Conservation (phyloP, 1,140 invertebrate species). For the Thereuonema tuberculata region DNA sequence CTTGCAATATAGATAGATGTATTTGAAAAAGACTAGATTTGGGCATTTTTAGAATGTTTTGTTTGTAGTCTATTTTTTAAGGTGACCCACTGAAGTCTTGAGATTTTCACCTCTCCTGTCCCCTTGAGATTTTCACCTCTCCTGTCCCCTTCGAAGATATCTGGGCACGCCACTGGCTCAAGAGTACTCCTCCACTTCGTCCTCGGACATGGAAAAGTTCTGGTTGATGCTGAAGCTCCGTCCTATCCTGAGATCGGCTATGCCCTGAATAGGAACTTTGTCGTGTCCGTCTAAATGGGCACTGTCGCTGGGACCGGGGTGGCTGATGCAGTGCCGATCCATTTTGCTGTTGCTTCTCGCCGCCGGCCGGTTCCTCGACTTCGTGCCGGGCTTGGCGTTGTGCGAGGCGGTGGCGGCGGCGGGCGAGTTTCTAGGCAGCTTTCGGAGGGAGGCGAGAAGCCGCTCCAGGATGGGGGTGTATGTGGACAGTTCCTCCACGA, state of each 20-base stretch:
- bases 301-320: no score
- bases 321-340: not conserved
- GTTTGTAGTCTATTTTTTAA: no score
- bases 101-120: no score
- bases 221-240: constrained; percentile 23
- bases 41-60: no score
- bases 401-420: not conserved
- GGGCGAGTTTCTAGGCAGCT: constrained; percentile 7
- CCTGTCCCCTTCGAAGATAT: no score
- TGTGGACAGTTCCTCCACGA: constrained; percentile 17
- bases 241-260: constrained; percentile 19
- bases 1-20: no score
- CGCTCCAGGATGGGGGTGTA: constrained; percentile 18
- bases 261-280: not conserved
- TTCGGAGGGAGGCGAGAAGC: constrained; percentile 16
- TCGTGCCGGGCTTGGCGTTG: not conserved
- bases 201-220: constrained; percentile 21
- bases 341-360: not conserved
- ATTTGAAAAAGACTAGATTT: no score
- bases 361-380: not conserved
- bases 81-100: no score
- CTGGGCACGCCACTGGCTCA: no score
- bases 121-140: no score
- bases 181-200: constrained; percentile 12
- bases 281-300: not conserved